A percentile compares a stretch with the other conserved stretches of the same genome.
These are phyloP conservation scores for Cotesia congregata DNA, from an alignment of 2,888 invertebrate species.

Conservation along the genomic window DNA sequence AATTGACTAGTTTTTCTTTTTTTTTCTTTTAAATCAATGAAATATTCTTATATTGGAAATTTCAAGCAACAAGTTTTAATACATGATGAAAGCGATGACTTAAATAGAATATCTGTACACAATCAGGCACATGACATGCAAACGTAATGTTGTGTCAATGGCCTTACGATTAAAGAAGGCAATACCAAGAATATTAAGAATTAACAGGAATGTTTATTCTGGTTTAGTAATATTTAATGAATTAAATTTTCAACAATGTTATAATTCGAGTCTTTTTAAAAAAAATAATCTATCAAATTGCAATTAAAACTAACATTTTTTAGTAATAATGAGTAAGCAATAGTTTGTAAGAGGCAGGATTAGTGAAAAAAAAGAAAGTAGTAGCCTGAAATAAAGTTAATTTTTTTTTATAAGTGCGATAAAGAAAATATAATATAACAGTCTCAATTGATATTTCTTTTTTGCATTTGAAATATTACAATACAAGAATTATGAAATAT, in stretches of 20 bases:
- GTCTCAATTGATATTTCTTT: background rate
- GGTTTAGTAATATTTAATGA: constrained; percentile 6
- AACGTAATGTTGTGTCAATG: constrained; percentile 23
- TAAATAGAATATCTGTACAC: background rate
- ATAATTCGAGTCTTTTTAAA: too few species aligned
- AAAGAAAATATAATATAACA: background rate
- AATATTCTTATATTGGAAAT: background rate
- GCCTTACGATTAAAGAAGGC: constrained; percentile 23
- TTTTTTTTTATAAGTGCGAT: background rate
- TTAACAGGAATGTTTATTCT: constrained; percentile 26
- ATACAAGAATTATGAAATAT: constrained; percentile 2
- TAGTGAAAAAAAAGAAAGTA: too few species aligned
- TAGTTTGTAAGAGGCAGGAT: too few species aligned
- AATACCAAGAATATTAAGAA: constrained; percentile 25
- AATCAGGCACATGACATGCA: background rate
- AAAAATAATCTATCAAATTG: too few species aligned
- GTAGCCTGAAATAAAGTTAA: too few species aligned
- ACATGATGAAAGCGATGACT: background rate
- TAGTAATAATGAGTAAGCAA: background rate
- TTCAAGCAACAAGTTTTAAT: background rate
- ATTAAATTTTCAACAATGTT: too few species aligned
- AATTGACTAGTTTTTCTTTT: background rate
- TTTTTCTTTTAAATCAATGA: background rate
- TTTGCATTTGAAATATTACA: background rate
- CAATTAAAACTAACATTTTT: too few species aligned